Conservation (phyloP, 2,113 vertebrate species). For the Orthonyx spaldingii region DNA sequence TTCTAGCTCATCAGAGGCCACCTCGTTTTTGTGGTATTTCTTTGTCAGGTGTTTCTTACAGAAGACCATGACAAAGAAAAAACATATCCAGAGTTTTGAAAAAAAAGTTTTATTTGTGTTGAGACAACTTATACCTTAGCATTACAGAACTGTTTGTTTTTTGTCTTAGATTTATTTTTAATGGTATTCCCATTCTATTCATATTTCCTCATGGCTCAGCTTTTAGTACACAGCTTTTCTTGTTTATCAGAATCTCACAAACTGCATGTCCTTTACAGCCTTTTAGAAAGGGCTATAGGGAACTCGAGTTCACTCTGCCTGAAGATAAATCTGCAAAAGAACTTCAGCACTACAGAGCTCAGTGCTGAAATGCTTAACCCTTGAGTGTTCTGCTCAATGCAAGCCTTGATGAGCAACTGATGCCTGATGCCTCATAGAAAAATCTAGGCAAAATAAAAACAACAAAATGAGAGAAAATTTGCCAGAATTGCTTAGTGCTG, state of each 20-base stretch:
- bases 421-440: neutral
- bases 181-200: neutral
- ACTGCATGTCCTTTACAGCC: neutral
- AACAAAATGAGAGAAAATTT: neutral
- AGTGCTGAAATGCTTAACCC: conserved; percentile 2
- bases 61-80: neutral
- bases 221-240: neutral
- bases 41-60: neutral
- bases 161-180: neutral
- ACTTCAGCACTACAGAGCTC: neutral
- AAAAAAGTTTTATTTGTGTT: neutral
- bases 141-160: neutral
- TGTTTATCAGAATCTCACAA: neutral
- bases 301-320: neutral
- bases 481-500: neutral
- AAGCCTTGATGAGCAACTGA: neutral
- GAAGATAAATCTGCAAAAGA: conserved; percentile 21
- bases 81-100: neutral
- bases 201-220: neutral
- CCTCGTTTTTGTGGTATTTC: neutral
- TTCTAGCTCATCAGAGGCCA: neutral
- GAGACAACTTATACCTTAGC: neutral
- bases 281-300: neutral
- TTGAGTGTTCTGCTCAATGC: neutral
- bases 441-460: neutral